A percentile compares a stretch with the other conserved stretches of the same genome.
Conservation (phyloP, 2,113 vertebrate genomes). For the Pterophyllum scalare region DNA sequence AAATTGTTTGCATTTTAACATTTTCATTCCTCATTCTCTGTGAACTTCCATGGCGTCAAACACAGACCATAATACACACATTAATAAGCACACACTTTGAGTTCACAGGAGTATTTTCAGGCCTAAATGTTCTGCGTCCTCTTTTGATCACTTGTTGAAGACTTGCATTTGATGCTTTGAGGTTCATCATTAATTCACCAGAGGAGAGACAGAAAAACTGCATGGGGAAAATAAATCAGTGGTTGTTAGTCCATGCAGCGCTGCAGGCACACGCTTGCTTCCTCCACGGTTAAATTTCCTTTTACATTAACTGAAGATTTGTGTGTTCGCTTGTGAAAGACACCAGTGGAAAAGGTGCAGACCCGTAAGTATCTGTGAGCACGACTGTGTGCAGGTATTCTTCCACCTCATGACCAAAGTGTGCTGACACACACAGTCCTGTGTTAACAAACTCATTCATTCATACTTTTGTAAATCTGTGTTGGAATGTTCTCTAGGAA, state of each 20-base stretch:
- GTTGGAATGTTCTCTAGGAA: background rate
- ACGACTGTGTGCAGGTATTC: background rate
- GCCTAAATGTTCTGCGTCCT: slow-evolving; percentile 24
- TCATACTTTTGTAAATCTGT: background rate
- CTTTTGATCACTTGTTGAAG: slow-evolving; percentile 57
- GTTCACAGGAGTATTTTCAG: slow-evolving; percentile 11
- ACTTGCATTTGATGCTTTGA: slow-evolving; percentile 28
- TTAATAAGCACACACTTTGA: slow-evolving; percentile 13
- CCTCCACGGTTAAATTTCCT: background rate
- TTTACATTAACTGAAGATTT: background rate
- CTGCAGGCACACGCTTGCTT: background rate
- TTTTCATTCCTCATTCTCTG: slow-evolving; percentile 28
- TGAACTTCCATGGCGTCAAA: slow-evolving; percentile 4
- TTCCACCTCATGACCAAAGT: background rate
- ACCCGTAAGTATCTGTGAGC: background rate
- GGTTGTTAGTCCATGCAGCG: slow-evolving; percentile 24
- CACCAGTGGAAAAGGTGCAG: background rate
- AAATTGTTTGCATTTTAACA: background rate
- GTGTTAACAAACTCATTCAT: background rate
- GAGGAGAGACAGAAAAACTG: slow-evolving; percentile 9
- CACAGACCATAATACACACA: background rate
- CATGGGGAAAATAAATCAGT: slow-evolving; percentile 16
- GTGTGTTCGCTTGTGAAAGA: background rate
- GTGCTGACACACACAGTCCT: background rate
- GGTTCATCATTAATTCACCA: slow-evolving; percentile 55